These are phyloP conservation scores for Ctenicera cuprea DNA, from an alignment of 2,888 invertebrate species.

Conservation along the genomic window DNA sequence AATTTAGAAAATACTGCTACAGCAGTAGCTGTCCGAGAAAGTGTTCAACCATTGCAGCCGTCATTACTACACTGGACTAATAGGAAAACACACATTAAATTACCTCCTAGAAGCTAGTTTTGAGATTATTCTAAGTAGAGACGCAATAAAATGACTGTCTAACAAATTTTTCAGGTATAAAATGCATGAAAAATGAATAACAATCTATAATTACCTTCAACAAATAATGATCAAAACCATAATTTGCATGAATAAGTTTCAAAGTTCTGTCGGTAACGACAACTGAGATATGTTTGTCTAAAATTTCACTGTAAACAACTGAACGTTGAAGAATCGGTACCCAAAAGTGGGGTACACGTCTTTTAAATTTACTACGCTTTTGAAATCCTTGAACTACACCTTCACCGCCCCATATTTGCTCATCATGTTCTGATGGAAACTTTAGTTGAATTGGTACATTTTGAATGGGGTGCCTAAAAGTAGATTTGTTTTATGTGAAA, in stretches of 20 bases:
- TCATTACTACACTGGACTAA: too few species aligned
- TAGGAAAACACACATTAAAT: too few species aligned
- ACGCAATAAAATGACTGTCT: too few species aligned
- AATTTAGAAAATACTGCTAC: too few species aligned
- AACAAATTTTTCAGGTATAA: too few species aligned
- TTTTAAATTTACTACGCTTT: constrained; percentile 76
- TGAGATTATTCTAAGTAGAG: too few species aligned
- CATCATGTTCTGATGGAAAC: constrained; percentile 86
- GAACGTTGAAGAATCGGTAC: constrained; percentile 86
- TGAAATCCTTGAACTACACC: constrained; percentile 92
- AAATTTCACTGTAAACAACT: constrained; percentile 92
- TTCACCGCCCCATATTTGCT: constrained; percentile 98
- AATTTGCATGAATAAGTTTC: constrained; percentile 88
- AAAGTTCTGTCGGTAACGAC: constrained; percentile 90
- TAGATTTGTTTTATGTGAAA: not conserved
- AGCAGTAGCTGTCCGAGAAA: too few species aligned
- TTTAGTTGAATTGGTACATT: constrained; percentile 85
- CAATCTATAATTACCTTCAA: constrained; percentile 78
- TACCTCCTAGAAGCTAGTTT: too few species aligned
- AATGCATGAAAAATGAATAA: too few species aligned
- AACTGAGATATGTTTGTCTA: constrained; percentile 88
- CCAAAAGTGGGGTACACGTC: constrained; percentile 91
- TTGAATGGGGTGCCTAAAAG: constrained; percentile 79
- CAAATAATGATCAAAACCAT: constrained; percentile 96
- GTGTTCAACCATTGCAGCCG: too few species aligned